Conservation (phyloP, 2,113 vertebrate genomes). For the Rhinopomastus cyanomelas region DNA sequence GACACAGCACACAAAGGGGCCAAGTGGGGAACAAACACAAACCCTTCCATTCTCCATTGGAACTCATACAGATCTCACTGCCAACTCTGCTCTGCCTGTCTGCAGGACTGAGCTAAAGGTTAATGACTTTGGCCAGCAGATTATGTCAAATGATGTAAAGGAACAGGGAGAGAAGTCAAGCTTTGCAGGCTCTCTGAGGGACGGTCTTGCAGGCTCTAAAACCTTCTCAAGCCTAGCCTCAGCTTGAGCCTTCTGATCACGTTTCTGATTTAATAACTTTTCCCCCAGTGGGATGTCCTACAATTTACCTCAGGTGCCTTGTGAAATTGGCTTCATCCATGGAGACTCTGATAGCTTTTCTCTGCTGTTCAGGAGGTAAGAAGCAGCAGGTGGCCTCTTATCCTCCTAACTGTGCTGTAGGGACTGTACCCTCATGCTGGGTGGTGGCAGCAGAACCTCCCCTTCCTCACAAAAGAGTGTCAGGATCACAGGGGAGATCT, state of each 20-base stretch:
- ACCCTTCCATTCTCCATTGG: background rate
- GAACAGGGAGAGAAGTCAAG: background rate
- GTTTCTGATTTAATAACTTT: background rate
- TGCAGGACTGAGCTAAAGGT: background rate
- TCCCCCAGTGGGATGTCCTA: background rate
- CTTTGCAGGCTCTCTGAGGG: background rate
- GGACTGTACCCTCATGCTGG: accelerated
- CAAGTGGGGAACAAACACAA: background rate
- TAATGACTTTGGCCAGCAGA: background rate
- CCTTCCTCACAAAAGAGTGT: background rate
- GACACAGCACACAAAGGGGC: background rate
- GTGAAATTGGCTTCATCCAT: background rate
- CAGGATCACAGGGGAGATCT: background rate
- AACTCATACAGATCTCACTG: background rate
- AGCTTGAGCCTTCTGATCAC: background rate
- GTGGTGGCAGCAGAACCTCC: accelerated
- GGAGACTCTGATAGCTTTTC: background rate
- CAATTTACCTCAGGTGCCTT: background rate
- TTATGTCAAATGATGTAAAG: background rate
- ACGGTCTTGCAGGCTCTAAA: background rate
- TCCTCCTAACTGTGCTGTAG: accelerated
- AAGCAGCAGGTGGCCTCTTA: too few relatives aligned
- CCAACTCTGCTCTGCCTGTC: background rate
- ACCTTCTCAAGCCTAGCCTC: accelerated
- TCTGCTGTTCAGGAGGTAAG: background rate